Base-by-base conservation (phyloP, 1,140 invertebrate species). In the Camponotus vicinus region DNA sequence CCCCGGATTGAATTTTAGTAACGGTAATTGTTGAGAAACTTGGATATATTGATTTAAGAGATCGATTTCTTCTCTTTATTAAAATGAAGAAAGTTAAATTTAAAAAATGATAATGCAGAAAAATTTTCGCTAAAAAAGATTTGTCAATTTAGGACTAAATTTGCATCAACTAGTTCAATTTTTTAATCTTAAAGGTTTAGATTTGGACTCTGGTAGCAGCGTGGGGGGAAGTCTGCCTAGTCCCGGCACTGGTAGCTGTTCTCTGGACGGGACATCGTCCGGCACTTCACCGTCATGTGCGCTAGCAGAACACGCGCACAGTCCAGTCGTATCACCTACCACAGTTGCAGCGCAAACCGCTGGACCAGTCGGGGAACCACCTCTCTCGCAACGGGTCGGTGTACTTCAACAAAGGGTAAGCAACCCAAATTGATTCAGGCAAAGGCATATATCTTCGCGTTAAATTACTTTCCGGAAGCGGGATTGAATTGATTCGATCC, bases 361-460 rank as follows among this genome's bases (percentile, higher is more conserved):
- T 85, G 95, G 95, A 40, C 84, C 91, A n/a, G 93, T 95, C 67
- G 94, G 95, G 27, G 95, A 96, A 89, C 95, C 96, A 18, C 93
- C 93, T 59, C 90, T 94, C 76, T 91, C 90, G 45, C 93, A 93
- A 95, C 97, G 97, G 95, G 96, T 98, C 93, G 96, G 97, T 96
- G 96, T 97, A 94, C 96, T 98, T 92, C 97, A 98, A 95, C 97
- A 97, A 95, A 97, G 97, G 97, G 97, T 98, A 97, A 98, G 97
- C 92, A 91, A 90, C 92, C 91, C 91, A 91, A 88, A 92, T 94
- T 94, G 93, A 94, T 94, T 40, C 37, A 93, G 93, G 93, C 94
- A 94, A 93, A 93, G 77, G 93, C 93, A 94, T 94, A 94, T 37
- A 18, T 86, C 7, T 77, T 61, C 27, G 21, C 9, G n/a, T 77